Base-by-base conservation (phyloP, 2,797 vertebrate species). In the Cossypha polioptera region DNA sequence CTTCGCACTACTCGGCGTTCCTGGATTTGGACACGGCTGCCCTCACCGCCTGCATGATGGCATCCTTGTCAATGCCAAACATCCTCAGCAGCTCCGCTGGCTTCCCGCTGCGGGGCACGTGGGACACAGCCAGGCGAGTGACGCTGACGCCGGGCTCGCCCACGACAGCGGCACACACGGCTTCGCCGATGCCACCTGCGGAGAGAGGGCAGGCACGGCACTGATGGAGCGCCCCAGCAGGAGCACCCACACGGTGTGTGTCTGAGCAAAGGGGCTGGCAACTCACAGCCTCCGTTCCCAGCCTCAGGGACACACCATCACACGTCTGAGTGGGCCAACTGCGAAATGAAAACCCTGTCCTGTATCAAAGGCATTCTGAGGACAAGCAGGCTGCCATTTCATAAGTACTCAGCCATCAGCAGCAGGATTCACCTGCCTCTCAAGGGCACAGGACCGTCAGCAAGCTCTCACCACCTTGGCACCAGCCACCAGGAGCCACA, bases 51-150 rank as follows among this genome's bases (percentile, higher is more conserved):
- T 98, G 98, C 33, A 96, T 78, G 16, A 99, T 98, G 97, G 98
- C 98, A 1, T 99, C 98, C 69, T 96, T 98, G 92, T 99, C 98
- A 14, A 99, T 99, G 90, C 98, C 98, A 67, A 98, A 98, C 98
- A 98, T 97, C 96, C 97, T 98, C 75, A 99, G 98, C 91, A 99
- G 98, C 96, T 99, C 98, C 0, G 96, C 95, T 4, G 98, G 97
- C 82, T 98, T 99, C 89, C 98, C 98, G 0, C 98, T 99, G 81
- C 98, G 98, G 8, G 98, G 98, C 40, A 99, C 97, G 1, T 98
- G 97, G 79, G 96, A 85, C 29, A 99, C 98, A 1, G 98, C 98
- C 96, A 99, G 90, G 72, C 98, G 98, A 31, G 87, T 95, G 73
- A 98, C 95, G 3, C 92, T 97, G 94, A 99, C 61, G 1, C 98